Percentiles rank a stretch among this genome's conserved stretches.
Conservation (phyloP, 2,113 vertebrate species). For the Ictalurus punctatus region DNA sequence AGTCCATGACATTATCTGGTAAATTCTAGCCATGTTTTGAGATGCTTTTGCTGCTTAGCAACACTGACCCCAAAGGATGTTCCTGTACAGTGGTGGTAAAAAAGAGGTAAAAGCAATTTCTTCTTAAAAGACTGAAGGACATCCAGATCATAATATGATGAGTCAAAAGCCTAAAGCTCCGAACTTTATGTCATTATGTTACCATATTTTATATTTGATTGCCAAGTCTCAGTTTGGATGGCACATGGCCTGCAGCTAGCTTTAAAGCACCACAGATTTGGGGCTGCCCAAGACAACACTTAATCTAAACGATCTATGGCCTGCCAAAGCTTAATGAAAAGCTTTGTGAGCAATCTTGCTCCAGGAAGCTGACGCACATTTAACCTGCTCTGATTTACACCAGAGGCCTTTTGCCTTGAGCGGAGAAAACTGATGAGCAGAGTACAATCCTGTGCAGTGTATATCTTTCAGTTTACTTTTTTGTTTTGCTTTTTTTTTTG, state of each 20-base stretch:
- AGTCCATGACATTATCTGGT: not conserved
- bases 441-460: not conserved
- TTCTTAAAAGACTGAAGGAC: not conserved
- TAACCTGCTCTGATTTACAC: slow-evolving; percentile 23
- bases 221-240: not conserved
- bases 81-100: not conserved
- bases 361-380: slow-evolving; percentile 13
- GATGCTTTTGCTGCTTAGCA: not conserved
- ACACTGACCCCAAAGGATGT: not conserved
- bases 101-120: not conserved
- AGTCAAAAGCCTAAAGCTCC: not conserved
- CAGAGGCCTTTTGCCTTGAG: not conserved
- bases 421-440: slow-evolving; percentile 15
- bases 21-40: not conserved
- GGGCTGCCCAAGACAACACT: not conserved
- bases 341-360: slow-evolving; percentile 26
- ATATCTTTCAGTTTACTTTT: not conserved
- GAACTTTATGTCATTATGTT: not conserved
- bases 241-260: not conserved
- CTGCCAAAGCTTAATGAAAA: slow-evolving; percentile 18
- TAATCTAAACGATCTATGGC: slow-evolving; percentile 12
- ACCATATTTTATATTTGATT: not conserved
- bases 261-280: not conserved
- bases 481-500: not conserved
- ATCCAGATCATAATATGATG: slow-evolving; percentile 12